Evolutionary conservation across 2,797 vertebrate genomes (phyloP).

Genomic region (Arnoldichthys spilopterus): DNA sequence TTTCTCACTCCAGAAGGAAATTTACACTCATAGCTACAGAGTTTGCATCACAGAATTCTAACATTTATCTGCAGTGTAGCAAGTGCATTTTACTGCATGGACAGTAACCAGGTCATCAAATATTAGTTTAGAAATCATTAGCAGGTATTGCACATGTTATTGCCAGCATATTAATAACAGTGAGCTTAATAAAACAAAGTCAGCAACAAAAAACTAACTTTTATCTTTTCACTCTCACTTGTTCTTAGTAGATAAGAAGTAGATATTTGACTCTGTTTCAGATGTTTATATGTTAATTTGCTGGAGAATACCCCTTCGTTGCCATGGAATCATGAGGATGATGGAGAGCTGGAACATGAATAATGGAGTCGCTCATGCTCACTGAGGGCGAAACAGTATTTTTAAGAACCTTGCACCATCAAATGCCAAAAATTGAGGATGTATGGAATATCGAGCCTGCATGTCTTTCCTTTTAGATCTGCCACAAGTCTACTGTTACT

Average conservation of each 20-base stretch:
- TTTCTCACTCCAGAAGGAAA: no score
- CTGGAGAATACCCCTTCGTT: conserved; percentile 20
- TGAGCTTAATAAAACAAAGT: background rate
- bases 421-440: background rate
- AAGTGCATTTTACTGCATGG: no score
- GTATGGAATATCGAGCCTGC: no score
- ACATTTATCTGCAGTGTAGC: no score
- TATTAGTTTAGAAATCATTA: no score
- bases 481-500: background rate
- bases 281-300: background rate
- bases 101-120: no score
- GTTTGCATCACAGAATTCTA: no score
- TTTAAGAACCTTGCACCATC: background rate
- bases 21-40: no score
- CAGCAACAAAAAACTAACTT: background rate
- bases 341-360: conserved; percentile 9
- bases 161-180: background rate
- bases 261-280: background rate
- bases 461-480: background rate
- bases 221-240: background rate
- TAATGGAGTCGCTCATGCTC: conserved; percentile 20
- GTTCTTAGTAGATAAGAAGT: no score
- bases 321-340: conserved; percentile 1
- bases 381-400: background rate
- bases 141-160: background rate